These are phyloP conservation scores for Alligator mississippiensis DNA, from an alignment of 2,113 vertebrate species.

Conservation along the genomic window DNA sequence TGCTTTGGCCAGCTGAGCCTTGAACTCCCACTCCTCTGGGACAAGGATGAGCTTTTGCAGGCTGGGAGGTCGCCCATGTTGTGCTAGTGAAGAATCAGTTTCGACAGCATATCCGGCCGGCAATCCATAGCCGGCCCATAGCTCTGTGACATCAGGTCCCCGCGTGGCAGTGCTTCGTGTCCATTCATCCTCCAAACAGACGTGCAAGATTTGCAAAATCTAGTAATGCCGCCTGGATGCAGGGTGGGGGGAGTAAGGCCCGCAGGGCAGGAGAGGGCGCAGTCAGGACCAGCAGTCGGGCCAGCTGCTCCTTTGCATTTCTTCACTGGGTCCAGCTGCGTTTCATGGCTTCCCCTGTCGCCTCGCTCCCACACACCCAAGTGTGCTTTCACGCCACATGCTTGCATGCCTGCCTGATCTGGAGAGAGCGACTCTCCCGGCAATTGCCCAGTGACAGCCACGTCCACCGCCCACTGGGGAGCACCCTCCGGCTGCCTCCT, in stretches of 20 bases:
- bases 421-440: not conserved
- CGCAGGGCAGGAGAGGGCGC: not conserved
- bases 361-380: rapidly evolving
- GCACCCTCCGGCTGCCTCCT: not conserved
- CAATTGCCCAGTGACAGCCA: not conserved
- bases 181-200: slow-evolving; percentile 43
- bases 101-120: not conserved
- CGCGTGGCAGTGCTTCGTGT: not conserved
- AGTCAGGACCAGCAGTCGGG: not conserved
- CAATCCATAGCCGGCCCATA: too few relatives aligned
- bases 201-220: not conserved
- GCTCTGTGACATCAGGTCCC: rapidly evolving
- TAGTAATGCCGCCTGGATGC: not conserved
- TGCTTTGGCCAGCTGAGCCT: too few relatives aligned
- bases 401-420: not conserved
- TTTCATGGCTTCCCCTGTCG: rapidly evolving
- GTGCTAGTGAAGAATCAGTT: not conserved
- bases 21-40: not conserved
- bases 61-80: rapidly evolving
- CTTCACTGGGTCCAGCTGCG: not conserved
- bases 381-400: not conserved
- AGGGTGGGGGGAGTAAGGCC: not conserved
- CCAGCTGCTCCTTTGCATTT: not conserved
- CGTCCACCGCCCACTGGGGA: too few relatives aligned
- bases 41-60: not conserved